These are phyloP conservation scores for Euplexia lucipara DNA, from an alignment of 2,888 invertebrate genomes.

Conservation along the genomic window DNA sequence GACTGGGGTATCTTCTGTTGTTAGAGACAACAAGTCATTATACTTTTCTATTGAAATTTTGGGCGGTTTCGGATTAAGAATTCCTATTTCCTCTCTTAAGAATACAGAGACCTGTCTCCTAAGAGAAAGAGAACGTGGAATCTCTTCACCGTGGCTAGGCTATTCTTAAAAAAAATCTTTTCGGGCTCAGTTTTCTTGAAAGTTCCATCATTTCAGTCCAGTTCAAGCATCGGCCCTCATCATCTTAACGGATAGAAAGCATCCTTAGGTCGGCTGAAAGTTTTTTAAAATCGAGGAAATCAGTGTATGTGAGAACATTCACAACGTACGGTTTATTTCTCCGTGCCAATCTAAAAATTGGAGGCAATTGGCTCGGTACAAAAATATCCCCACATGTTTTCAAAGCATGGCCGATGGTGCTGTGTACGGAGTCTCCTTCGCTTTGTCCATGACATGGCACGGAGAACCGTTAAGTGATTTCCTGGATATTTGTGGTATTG, in stretches of 20 bases:
- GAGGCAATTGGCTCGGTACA: not conserved
- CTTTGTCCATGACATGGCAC: slow-evolving; percentile 8
- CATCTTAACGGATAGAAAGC: not conserved
- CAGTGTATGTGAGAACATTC: slow-evolving; percentile 4
- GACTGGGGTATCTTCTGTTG: slow-evolving; percentile 8
- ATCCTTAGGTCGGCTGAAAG: slow-evolving; percentile 3
- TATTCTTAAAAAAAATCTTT: not conserved
- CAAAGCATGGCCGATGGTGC: not conserved
- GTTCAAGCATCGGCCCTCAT: slow-evolving; percentile 1
- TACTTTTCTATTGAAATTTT: slow-evolving; percentile 1
- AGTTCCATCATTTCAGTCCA: slow-evolving; percentile 8
- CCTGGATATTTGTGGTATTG: too few relatives aligned
- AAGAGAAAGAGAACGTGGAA: slow-evolving; percentile 6
- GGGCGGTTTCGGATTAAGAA: not conserved
- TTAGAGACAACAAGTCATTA: not conserved
- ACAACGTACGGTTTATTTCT: slow-evolving; percentile 8
- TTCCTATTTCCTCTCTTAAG: not conserved
- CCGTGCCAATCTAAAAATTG: slow-evolving; percentile 5
- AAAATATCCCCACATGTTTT: slow-evolving; percentile 1
- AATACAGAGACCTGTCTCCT: slow-evolving; percentile 2
- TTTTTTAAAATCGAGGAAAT: slow-evolving; percentile 3
- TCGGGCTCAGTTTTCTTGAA: not conserved
- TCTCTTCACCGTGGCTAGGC: slow-evolving; percentile 2
- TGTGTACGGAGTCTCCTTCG: slow-evolving; percentile 4
- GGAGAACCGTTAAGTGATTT: too few relatives aligned